Conservation (phyloP, 2,797 vertebrate genomes). For the Ataeniobius toweri region DNA sequence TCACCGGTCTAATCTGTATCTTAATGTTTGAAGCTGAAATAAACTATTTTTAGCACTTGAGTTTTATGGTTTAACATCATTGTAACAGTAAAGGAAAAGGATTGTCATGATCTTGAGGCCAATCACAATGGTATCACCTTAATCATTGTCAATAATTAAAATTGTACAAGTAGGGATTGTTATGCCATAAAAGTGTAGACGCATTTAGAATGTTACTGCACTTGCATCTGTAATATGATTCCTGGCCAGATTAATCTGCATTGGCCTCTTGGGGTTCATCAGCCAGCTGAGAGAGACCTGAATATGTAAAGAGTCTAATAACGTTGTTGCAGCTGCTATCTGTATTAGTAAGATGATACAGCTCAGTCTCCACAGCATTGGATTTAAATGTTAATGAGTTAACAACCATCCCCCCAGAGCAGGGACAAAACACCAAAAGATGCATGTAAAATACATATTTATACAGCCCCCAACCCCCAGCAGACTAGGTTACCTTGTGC, state of each 20-base stretch:
- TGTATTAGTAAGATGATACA: constrained; percentile 5
- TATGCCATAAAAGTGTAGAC: not conserved
- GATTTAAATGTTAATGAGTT: constrained; percentile 23
- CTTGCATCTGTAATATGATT: constrained; percentile 8
- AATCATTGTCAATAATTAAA: constrained; percentile 6
- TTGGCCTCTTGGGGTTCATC: constrained; percentile 25
- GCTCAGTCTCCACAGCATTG: constrained; percentile 8
- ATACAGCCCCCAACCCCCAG: not conserved
- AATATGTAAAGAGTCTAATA: constrained; percentile 8
- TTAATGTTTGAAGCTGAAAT: not conserved
- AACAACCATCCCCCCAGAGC: constrained; percentile 31
- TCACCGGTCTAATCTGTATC: not conserved
- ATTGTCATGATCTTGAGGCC: not conserved
- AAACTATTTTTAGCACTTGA: not conserved
- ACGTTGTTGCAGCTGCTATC: constrained; percentile 29
- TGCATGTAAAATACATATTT: constrained; percentile 19
- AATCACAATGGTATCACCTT: not conserved
- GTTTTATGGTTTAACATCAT: too few relatives aligned
- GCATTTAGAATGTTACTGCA: not conserved
- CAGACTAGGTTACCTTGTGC: not conserved
- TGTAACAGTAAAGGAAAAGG: too few relatives aligned
- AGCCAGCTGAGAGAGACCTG: not conserved
- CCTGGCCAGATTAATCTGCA: not conserved
- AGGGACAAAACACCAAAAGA: constrained; percentile 16
- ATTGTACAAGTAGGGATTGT: not conserved